Base-by-base conservation (phyloP, 2,797 vertebrate genomes). In the Lepidocolaptes lacrymiger region DNA sequence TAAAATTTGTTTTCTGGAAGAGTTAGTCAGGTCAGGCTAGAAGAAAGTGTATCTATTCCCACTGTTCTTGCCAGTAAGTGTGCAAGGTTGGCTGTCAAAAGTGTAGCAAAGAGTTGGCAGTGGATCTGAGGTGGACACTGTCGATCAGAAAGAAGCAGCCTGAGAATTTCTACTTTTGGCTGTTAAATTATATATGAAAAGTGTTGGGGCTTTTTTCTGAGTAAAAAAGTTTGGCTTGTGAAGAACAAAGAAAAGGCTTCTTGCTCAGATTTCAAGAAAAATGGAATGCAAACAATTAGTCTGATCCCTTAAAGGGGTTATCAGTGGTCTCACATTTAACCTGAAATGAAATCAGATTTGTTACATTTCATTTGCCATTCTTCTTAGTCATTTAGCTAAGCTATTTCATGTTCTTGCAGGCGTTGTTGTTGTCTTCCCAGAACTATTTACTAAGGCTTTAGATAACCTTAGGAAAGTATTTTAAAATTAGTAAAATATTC, bases 321-420 rank as follows among this genome's bases (percentile, higher is more conserved):
- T 62, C 21, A 46, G 16, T 34, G 49, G 7, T 56, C 22, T 93
- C 13, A 3, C 20, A 27, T 69, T 62, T 17, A 62, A 7, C 3
- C 15, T 83, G 9, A 76, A 61, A 24, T 49, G n/a, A 28, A 67
- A 63, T 67, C 7, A 23, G 28, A 61, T 61, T 44, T 3, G 30
- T 14, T 83, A 5, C 3, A 18, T 12, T 58, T 87, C 16, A 36
- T 43, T 89, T 77, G 5, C 28, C 9, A 9, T 83, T 85, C 6
- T 78, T 85, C 44, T 62, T 67, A n/a, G 14, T 62, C 9, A 28
- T 56, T 77, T 71, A 49, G 32, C 14, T 58, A 14, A 56, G 14
- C 9, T 14, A 10, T 76, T 55, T 41, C 21, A 9, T 51, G 49
- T 16, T 44, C 4, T 27, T 43, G 7, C 0, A 0, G 11, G 6